phyloP scores from a whole-genome alignment of 2,888 invertebrate species.

The Zygothrica quintamaculata region DNA sequence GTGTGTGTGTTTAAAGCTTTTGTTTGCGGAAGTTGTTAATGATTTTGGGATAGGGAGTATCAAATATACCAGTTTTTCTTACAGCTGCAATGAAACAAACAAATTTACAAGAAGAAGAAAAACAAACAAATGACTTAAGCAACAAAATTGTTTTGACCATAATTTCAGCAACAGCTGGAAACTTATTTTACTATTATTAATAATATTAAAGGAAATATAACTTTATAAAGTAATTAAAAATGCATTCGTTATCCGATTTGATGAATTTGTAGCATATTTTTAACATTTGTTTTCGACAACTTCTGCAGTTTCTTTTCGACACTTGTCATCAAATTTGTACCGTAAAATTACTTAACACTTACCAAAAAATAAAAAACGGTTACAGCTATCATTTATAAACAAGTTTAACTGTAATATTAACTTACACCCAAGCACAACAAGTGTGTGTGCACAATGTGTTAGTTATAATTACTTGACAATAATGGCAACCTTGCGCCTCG shows the following conservation, averaged over 20 bases:
- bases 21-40: constrained; percentile 72
- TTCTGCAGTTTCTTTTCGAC: not conserved
- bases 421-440: constrained; percentile 37
- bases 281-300: no score
- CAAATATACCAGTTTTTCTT: constrained; percentile 33
- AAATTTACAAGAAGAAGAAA: constrained; percentile 28
- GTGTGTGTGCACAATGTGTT: constrained; percentile 44
- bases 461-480: constrained; percentile 70
- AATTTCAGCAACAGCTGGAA: not conserved
- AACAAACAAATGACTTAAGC: constrained; percentile 56
- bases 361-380: no score
- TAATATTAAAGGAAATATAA: no score
- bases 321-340: not conserved
- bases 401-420: constrained; percentile 5
- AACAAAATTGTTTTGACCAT: constrained; percentile 47
- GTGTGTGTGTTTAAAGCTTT: constrained; percentile 46
- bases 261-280: no score
- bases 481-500: constrained; percentile 74
- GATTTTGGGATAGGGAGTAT: constrained; percentile 33
- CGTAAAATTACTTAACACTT: no score
- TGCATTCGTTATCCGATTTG: no score
- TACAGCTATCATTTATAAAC: no score
- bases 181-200: no score
- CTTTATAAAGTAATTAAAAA: no score
- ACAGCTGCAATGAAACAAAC: constrained; percentile 34